phyloP scores from a whole-genome alignment of 1,140 invertebrate genomes.

The Microplitis mediator region DNA sequence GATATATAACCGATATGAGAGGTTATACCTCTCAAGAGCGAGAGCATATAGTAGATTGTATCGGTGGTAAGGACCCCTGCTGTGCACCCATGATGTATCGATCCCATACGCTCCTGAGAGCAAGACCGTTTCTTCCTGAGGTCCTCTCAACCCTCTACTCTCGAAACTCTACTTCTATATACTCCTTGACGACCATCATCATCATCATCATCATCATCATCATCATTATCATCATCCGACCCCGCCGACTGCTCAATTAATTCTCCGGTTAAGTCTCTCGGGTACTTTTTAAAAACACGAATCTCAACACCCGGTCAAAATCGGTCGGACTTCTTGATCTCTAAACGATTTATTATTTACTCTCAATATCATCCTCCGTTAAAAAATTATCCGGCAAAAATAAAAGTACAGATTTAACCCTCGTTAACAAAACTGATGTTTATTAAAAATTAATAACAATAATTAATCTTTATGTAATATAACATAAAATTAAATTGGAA shows the following conservation, averaged over 20 bases:
- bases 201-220: background rate
- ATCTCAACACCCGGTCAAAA: conserved; percentile 37
- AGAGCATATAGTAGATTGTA: conserved; percentile 38
- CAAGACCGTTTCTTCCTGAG: conserved; percentile 28
- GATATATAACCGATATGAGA: conserved; percentile 12
- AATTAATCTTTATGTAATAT: too few relatives aligned
- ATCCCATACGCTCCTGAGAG: conserved; percentile 52
- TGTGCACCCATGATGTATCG: conserved; percentile 56
- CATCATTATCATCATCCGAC: conserved; percentile 5
- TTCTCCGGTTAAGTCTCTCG: conserved; percentile 31
- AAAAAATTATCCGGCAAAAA: background rate
- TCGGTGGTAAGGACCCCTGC: conserved; percentile 44
- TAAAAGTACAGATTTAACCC: background rate
- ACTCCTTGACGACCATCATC: conserved; percentile 22
- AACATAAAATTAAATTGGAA: too few relatives aligned
- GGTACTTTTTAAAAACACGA: conserved; percentile 32
- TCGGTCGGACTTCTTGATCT: conserved; percentile 24
- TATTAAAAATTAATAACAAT: too few relatives aligned
- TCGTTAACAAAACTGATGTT: background rate
- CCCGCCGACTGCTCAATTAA: conserved; percentile 43
- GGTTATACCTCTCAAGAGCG: conserved; percentile 11
- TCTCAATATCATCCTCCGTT: background rate
- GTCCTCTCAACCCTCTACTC: conserved; percentile 37
- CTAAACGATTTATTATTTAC: conserved; percentile 20
- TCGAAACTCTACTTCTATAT: too few relatives aligned